A percentile compares a stretch with the other conserved stretches of the same genome.
Conservation (phyloP, 2,888 invertebrate species). For the Erebia ligea region DNA sequence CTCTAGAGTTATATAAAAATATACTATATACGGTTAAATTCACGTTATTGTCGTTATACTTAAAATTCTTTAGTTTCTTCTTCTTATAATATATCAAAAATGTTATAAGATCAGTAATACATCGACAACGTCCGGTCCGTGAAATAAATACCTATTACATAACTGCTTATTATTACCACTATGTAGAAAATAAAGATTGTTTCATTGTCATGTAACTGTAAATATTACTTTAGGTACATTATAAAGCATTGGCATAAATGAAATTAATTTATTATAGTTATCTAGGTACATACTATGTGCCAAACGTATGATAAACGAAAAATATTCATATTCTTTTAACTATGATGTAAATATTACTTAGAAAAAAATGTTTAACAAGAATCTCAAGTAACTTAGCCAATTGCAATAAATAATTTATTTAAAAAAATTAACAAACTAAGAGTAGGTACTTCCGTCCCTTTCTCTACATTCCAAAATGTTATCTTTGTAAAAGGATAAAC, state of each 20-base stretch:
- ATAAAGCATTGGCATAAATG: neutral
- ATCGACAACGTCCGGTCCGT: slow-evolving; percentile 42
- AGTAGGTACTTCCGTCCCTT: no score
- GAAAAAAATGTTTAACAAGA: neutral
- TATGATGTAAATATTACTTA: slow-evolving; percentile 1
- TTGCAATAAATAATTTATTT: neutral
- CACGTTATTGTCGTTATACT: no score
- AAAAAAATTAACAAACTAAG: neutral
- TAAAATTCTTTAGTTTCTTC: no score
- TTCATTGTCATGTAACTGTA: neutral
- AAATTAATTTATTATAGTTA: neutral
- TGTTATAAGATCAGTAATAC: slow-evolving; percentile 32
- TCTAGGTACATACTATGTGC: neutral
- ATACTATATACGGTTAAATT: no score
- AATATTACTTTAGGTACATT: neutral
- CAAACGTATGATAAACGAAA: neutral
- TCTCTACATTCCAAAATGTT: neutral
- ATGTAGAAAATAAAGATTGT: neutral
- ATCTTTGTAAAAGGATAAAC: neutral
- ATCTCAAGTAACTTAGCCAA: slow-evolving; percentile 15
- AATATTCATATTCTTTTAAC: neutral
- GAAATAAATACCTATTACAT: no score
- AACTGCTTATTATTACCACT: neutral
- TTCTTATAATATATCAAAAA: no score
- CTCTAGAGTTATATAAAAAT: no score